phyloP scores from a whole-genome alignment of 37 sponge, comb jelly and placozoan species.

The Dysidea cf. avara region DNA sequence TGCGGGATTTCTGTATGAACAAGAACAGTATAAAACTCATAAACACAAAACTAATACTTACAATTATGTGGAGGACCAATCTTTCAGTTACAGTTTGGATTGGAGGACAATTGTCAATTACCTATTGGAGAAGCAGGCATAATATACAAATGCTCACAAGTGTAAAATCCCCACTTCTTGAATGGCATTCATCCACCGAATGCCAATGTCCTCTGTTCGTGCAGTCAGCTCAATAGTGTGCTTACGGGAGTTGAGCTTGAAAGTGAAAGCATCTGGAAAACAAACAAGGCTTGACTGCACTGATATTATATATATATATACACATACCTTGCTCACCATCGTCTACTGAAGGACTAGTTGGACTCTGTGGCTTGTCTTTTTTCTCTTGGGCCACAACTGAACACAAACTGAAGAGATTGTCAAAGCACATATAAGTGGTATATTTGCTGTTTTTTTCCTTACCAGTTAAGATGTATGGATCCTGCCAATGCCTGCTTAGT shows the following conservation, averaged over 20 bases:
- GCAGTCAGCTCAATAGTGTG: constrained; percentile 47
- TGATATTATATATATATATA: background rate
- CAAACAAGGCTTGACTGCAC: background rate
- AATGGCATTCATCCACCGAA: constrained; percentile 67
- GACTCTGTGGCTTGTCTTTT: too few species aligned
- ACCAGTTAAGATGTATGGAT: constrained; percentile 75
- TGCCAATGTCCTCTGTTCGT: constrained; percentile 49
- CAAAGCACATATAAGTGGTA: too few species aligned
- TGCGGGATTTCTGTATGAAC: constrained; percentile 26
- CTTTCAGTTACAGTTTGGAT: constrained; percentile 79
- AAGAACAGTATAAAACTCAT: background rate
- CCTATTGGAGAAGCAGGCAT: background rate
- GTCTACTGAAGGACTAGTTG: too few species aligned
- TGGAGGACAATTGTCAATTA: constrained; percentile 66
- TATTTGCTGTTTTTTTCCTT: background rate
- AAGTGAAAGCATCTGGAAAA: constrained; percentile 41
- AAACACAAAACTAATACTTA: background rate
- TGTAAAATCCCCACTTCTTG: constrained; percentile 48
- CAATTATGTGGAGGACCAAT: constrained; percentile 63
- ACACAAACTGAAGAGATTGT: too few species aligned
- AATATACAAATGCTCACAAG: background rate
- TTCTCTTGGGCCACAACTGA: too few species aligned
- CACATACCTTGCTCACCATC: background rate
- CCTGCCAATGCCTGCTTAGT: constrained; percentile 69
- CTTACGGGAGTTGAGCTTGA: constrained; percentile 71